Percentiles rank a stretch among this genome's conserved stretches.
These are phyloP conservation scores for Anguilla obscura DNA, from an alignment of 2,797 vertebrate genomes.

Conservation along the genomic window DNA sequence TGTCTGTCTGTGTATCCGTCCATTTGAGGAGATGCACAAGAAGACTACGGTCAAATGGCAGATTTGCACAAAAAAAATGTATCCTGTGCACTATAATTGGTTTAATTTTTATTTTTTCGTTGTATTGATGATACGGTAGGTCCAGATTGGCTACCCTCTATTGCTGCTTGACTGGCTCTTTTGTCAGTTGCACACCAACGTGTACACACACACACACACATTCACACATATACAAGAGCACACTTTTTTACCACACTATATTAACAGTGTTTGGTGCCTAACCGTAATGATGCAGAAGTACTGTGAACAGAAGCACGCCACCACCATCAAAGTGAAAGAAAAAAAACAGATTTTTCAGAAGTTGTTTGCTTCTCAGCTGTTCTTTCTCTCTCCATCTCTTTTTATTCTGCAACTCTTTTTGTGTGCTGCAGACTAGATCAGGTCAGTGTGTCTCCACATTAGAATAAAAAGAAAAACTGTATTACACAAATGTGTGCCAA, in stretches of 20 bases:
- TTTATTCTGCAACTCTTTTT: background rate
- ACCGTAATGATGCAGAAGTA: background rate
- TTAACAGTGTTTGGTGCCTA: background rate
- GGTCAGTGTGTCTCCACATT: background rate
- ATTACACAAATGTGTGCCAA: conserved; percentile 23
- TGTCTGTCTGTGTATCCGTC: conserved; percentile 5
- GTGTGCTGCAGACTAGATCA: background rate
- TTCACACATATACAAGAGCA: background rate
- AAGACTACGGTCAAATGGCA: conserved; percentile 20
- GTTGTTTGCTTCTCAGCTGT: background rate
- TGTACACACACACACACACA: background rate
- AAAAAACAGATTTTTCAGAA: background rate
- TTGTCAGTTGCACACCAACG: background rate
- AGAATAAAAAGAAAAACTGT: background rate
- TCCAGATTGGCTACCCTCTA: conserved; percentile 8
- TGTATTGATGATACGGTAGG: conserved; percentile 5
- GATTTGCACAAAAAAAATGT: conserved; percentile 26
- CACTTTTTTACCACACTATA: background rate
- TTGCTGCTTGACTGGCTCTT: background rate
- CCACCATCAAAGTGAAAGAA: background rate
- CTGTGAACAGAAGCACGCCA: background rate
- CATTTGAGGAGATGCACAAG: conserved; percentile 21
- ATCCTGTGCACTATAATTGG: conserved; percentile 16
- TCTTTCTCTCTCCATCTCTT: background rate
- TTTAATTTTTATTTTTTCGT: background rate